Percentiles rank a stretch among this genome's conserved stretches.
phyloP scores from a whole-genome alignment of 2,113 vertebrate genomes.

The Trichomycterus rosablanca region DNA sequence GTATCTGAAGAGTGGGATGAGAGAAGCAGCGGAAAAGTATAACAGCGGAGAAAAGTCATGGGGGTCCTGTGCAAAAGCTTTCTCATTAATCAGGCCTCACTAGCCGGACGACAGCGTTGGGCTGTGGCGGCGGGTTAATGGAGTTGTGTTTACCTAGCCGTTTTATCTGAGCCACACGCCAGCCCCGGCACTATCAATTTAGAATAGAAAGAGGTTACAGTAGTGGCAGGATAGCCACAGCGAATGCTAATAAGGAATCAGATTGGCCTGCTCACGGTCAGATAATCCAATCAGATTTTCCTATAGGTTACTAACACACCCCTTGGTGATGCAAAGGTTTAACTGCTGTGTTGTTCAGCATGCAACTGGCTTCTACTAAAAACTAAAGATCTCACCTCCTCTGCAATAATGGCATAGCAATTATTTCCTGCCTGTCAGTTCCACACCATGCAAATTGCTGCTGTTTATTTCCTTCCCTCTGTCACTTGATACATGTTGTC shows the following conservation, averaged over 20 bases:
- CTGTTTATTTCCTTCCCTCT: slow-evolving; percentile 22
- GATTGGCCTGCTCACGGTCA: slow-evolving; percentile 8
- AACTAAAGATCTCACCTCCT: too few relatives aligned
- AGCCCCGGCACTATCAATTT: slow-evolving; percentile 48
- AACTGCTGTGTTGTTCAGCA: too few relatives aligned
- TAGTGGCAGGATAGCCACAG: slow-evolving; percentile 9
- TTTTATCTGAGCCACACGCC: slow-evolving; percentile 27
- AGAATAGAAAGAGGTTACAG: slow-evolving; percentile 22
- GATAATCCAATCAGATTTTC: slow-evolving; percentile 42
- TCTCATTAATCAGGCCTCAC: slow-evolving; percentile 62
- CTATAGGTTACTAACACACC: too few relatives aligned
- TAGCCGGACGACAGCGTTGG: slow-evolving; percentile 44
- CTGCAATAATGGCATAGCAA: slow-evolving; percentile 13
- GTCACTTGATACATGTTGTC: slow-evolving; percentile 11
- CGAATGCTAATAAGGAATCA: slow-evolving; percentile 46
- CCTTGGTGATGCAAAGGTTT: too few relatives aligned
- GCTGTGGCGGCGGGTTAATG: slow-evolving; percentile 48
- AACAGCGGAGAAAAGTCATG: too few relatives aligned
- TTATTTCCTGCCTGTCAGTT: slow-evolving; percentile 34
- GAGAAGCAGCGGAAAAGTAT: slow-evolving; percentile 16
- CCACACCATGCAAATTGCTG: slow-evolving; percentile 17
- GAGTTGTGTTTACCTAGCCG: slow-evolving; percentile 56
- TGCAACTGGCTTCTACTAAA: too few relatives aligned
- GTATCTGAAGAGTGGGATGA: background rate
- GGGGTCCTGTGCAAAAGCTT: slow-evolving; percentile 43